Percentiles rank a stretch among this genome's conserved stretches.
phyloP scores from a whole-genome alignment of 2,113 vertebrate genomes.

The Typhlomys cinereus region DNA sequence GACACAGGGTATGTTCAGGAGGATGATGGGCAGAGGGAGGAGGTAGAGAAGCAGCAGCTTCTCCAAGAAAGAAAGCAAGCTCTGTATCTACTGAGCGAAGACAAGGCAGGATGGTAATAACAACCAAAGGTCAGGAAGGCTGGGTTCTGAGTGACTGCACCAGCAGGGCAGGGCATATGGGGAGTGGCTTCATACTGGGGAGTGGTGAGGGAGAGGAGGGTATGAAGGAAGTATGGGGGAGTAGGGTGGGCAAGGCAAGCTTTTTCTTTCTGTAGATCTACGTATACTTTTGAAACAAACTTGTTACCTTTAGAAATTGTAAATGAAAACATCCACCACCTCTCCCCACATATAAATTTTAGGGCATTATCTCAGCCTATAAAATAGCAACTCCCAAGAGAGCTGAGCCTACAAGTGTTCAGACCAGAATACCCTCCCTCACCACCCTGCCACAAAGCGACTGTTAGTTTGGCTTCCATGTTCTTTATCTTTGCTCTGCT shows the following conservation, averaged over 20 bases:
- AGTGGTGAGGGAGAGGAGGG: not conserved
- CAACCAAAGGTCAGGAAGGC: fast-evolving
- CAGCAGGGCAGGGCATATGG: too few relatives aligned
- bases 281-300: not conserved
- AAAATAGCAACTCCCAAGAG: not conserved
- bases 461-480: not conserved
- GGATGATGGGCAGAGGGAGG: not conserved
- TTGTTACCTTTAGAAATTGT: not conserved
- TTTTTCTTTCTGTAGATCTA: not conserved
- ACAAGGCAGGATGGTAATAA: not conserved
- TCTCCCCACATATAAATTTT: not conserved
- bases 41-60: not conserved
- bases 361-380: not conserved
- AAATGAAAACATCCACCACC: not conserved
- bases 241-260: not conserved
- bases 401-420: not conserved
- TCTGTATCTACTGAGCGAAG: not conserved
- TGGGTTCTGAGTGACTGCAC: not conserved
- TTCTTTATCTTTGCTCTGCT: not conserved
- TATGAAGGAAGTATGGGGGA: not conserved
- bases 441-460: not conserved
- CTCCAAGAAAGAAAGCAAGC: not conserved
- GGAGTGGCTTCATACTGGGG: too few relatives aligned
- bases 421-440: too few relatives aligned
- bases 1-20: not conserved